These are phyloP conservation scores for Stomatorhinus walkeri DNA, from an alignment of 2,797 vertebrate species.

Conservation along the genomic window DNA sequence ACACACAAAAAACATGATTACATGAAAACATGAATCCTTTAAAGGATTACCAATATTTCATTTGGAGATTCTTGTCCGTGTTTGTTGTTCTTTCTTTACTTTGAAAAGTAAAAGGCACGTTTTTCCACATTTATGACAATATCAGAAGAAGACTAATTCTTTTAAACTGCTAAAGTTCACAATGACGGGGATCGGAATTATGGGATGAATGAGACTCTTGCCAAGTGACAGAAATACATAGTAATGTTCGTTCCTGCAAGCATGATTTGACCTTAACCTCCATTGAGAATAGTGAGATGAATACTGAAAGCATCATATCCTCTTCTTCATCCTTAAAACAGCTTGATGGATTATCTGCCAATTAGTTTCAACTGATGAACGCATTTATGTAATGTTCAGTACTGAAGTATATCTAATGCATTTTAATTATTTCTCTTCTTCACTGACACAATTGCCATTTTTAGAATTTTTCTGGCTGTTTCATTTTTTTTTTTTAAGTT, in stretches of 20 bases:
- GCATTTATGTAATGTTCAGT: constrained; percentile 67
- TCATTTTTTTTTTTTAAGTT: constrained; percentile 59
- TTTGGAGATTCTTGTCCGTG: background rate
- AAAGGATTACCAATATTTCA: background rate
- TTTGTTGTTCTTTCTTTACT: background rate
- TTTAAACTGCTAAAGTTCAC: constrained; percentile 54
- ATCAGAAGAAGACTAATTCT: constrained; percentile 43
- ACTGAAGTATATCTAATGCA: constrained; percentile 58
- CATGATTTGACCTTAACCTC: constrained; percentile 54
- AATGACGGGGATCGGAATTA: constrained; percentile 53
- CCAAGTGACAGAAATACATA: constrained; percentile 64
- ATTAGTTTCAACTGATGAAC: constrained; percentile 70
- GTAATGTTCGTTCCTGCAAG: constrained; percentile 61
- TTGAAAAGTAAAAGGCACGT: background rate
- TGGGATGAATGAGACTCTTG: constrained; percentile 54
- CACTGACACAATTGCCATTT: constrained; percentile 63
- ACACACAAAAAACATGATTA: background rate
- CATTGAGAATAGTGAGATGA: constrained; percentile 49
- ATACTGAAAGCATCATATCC: constrained; percentile 52
- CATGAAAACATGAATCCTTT: background rate
- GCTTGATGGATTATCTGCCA: constrained; percentile 71
- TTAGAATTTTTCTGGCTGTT: constrained; percentile 52
- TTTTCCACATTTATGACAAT: constrained; percentile 5
- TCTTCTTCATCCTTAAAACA: constrained; percentile 57
- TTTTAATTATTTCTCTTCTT: constrained; percentile 59